Conservation (phyloP, 2,797 vertebrate genomes). For the Pangasius mekongensis region DNA sequence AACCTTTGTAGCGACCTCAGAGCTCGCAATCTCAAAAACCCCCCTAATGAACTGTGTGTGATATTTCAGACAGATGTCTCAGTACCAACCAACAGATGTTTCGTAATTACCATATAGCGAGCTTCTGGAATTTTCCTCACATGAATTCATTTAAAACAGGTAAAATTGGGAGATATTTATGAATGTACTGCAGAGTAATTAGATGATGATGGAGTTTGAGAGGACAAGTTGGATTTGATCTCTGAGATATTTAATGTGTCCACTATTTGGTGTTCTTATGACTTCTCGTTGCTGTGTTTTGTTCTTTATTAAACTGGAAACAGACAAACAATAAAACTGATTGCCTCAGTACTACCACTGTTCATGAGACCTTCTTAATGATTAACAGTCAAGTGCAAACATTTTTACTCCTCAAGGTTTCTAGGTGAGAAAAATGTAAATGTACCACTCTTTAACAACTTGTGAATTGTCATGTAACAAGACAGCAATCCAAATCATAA, state of each 20-base stretch:
- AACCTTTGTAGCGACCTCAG: neutral
- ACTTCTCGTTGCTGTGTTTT: slow-evolving; percentile 80
- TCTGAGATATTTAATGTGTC: slow-evolving; percentile 73
- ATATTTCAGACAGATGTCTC: slow-evolving; percentile 3
- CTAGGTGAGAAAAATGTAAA: neutral
- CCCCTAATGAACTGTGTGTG: neutral
- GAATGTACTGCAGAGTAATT: slow-evolving; percentile 8
- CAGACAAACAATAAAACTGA: slow-evolving; percentile 65
- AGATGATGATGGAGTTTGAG: neutral
- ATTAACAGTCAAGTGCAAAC: neutral
- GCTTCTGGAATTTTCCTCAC: slow-evolving; percentile 21
- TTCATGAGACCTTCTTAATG: slow-evolving; percentile 14
- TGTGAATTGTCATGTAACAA: neutral
- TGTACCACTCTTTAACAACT: neutral
- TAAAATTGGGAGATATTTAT: neutral
- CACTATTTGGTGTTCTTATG: slow-evolving; percentile 76
- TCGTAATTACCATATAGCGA: neutral
- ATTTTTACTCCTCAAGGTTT: neutral
- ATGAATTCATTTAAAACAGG: neutral
- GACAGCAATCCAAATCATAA: neutral
- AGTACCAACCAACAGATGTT: neutral
- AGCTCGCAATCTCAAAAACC: neutral
- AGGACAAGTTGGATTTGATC: slow-evolving; percentile 53
- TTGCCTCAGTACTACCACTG: slow-evolving; percentile 47
- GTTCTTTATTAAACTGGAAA: slow-evolving; percentile 80